Base-by-base conservation (phyloP, 2,797 vertebrate genomes). In the Antrozous pallidus region DNA sequence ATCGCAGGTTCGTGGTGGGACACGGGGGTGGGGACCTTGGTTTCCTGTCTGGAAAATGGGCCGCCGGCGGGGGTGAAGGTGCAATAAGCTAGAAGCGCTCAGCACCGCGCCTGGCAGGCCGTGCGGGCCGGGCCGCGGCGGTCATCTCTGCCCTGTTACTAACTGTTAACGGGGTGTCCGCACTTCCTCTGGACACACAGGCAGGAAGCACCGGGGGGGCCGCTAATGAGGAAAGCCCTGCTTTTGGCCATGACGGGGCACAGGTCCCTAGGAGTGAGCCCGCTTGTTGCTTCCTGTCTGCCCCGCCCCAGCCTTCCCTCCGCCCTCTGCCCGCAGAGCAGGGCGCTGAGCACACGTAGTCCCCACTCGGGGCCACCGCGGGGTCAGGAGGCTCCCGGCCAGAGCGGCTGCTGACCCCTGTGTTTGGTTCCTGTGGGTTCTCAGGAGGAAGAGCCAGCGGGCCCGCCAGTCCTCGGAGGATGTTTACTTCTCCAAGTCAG, bases 401-500 rank as follows among this genome's bases (percentile, higher is more conserved):
- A 4, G 28, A 28, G 31, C 17, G 1, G 51, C 26, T 7, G 0
- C 71, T 93, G 88, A 96, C 78, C 14, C 17, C 61, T 28, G 16
- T 28, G n/a, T n/a, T 40, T 73, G 61, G 16, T 49, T 24, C 67
- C 45, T 5, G 0, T 8, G n/a, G 88, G 6, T 12, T 74, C 14
- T 96, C 97, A 99, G 99, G 98, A 99, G 97, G 96, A 98, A 98
- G 95, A 98, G 95, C 67, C 97, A 98, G 3, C 98, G 96, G 11
- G 97, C 98, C 1, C 98, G 98, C 28, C 98, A 99, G 90, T 98
- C 99, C 0, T 90, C 98, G 0, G 99, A 99, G 93, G 99, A 99
- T 0, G 98, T 99, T 38, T 99, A 99, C 96, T 99, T 99, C 96
- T 98, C 99, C 88, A 99, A 98, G 97, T 96, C 99, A 93, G 99